phyloP scores from a whole-genome alignment of 1,140 invertebrate genomes.

The Brachionus rubens region DNA sequence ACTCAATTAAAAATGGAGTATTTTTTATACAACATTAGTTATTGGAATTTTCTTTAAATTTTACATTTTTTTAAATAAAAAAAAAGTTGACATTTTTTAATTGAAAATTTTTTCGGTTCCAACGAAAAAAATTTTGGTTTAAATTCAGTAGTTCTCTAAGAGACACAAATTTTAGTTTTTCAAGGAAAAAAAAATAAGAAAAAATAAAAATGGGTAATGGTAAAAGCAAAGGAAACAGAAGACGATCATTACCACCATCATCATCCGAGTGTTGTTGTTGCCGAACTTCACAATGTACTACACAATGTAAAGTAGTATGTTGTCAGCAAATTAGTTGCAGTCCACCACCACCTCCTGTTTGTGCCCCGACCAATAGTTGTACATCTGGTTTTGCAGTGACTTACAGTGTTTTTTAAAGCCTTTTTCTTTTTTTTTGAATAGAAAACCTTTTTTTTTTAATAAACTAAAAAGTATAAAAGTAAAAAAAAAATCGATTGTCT shows the following conservation, averaged over 20 bases:
- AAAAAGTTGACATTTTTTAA: too few relatives aligned
- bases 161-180: background rate
- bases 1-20: too few relatives aligned
- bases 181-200: background rate
- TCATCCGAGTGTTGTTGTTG: background rate
- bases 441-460: too few relatives aligned
- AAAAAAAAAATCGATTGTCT: too few relatives aligned
- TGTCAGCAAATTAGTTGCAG: background rate
- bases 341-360: background rate
- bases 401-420: background rate
- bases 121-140: too few relatives aligned
- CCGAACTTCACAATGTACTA: too few relatives aligned
- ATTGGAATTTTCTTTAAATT: too few relatives aligned
- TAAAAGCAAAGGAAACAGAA: background rate
- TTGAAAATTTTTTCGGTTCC: too few relatives aligned
- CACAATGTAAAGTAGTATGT: conserved; percentile 21
- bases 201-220: conserved; percentile 10
- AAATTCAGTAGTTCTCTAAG: too few relatives aligned
- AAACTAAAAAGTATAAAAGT: too few relatives aligned
- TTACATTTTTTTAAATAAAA: too few relatives aligned
- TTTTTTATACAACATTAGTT: too few relatives aligned
- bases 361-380: background rate
- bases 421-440: background rate
- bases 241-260: background rate
- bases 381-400: background rate